Evolutionary conservation across 2,888 invertebrate genomes (phyloP).

Genomic region (Quadroppia sp.): DNA sequence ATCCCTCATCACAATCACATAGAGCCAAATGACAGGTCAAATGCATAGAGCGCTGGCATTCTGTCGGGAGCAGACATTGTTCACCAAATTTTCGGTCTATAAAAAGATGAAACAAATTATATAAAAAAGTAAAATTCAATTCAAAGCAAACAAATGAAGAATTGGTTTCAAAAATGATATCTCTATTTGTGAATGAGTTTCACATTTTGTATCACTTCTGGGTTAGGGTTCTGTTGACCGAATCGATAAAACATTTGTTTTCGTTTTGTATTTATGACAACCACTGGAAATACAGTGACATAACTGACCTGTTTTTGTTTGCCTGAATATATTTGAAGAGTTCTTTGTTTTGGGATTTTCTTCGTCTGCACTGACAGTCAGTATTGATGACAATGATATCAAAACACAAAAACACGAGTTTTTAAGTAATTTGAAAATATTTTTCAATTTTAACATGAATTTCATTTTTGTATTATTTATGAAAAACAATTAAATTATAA

Average conservation of each 20-base stretch:
- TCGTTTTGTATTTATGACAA: neutral
- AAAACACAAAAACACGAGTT: neutral
- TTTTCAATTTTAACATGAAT: neutral
- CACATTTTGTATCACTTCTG: neutral
- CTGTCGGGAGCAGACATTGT: neutral
- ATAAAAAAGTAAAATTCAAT: neutral
- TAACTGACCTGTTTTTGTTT: conserved; percentile 24
- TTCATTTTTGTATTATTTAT: neutral
- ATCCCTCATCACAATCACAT: conserved; percentile 20
- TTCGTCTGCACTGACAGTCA: conserved; percentile 1
- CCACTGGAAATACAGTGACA: neutral
- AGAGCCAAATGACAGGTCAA: conserved; percentile 1
- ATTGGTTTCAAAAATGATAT: too few relatives aligned
- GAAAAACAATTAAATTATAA: too few relatives aligned
- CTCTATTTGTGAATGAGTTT: neutral
- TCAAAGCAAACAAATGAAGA: neutral
- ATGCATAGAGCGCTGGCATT: conserved; percentile 1
- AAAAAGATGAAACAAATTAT: too few relatives aligned
- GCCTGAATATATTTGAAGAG: conserved; percentile 4
- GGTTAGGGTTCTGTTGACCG: neutral
- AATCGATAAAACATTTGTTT: neutral
- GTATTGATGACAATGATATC: neutral
- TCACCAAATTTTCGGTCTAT: neutral
- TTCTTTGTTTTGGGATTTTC: conserved; percentile 9
- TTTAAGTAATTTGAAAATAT: neutral